Conservation (phyloP, 2,797 vertebrate species). For the Kryptopterus vitreolus region DNA sequence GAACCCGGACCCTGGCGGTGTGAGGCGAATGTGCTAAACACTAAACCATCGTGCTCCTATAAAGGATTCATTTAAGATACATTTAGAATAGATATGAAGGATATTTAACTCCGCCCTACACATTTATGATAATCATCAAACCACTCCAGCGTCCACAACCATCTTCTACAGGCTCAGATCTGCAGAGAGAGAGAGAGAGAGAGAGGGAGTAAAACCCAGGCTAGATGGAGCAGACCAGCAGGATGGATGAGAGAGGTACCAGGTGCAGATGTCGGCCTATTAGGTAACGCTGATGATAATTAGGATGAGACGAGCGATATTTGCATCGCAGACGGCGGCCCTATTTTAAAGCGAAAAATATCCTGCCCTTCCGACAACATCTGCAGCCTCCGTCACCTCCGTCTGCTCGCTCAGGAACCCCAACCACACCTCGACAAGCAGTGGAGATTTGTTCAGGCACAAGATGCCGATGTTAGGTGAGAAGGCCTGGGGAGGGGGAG, state of each 20-base stretch:
- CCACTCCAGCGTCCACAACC: not conserved
- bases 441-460: not conserved
- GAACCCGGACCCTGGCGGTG: too few relatives aligned
- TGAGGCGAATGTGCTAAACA: too few relatives aligned
- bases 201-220: conserved; percentile 2
- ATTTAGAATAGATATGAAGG: too few relatives aligned
- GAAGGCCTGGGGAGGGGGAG: too few relatives aligned
- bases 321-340: conserved; percentile 70
- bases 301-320: conserved; percentile 63
- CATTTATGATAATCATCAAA: too few relatives aligned
- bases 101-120: too few relatives aligned
- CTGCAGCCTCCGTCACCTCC: conserved; percentile 58
- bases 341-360: conserved; percentile 65
- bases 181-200: not conserved
- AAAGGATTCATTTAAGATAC: too few relatives aligned
- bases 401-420: conserved; percentile 44
- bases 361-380: conserved; percentile 74
- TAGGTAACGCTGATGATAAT: conserved; percentile 69
- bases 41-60: too few relatives aligned
- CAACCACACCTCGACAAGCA: conserved; percentile 22
- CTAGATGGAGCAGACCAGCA: conserved; percentile 11
- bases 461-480: too few relatives aligned
- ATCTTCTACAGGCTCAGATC: not conserved
- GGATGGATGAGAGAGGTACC: conserved; percentile 21
- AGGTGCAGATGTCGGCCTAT: conserved; percentile 51